Evolutionary conservation across 1,140 invertebrate species (phyloP), one percentile per base, ranked within the genome.

Genomic region (Conus ventricosus): DNA sequence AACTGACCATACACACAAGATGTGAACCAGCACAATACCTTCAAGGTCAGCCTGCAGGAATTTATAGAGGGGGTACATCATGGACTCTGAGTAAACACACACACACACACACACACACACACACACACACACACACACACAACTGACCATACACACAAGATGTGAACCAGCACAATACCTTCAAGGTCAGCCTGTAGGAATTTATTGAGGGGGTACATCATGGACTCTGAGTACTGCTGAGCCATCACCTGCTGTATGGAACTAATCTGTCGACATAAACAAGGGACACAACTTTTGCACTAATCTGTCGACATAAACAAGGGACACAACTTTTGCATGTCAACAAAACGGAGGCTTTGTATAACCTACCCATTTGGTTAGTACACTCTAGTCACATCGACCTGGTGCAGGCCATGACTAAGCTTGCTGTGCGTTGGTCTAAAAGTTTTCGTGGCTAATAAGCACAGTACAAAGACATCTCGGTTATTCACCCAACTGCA

Each of bases 221-320:
- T 95, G 55, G 95, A 95, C 91, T 96, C 95, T 54, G 94, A 95
- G 78, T 95, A 93, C 91, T 96, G 95, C 67, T 95, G 94, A 27
- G 95, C 94, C 71, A 96, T 91, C 15, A 96, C 94, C 90, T 96
- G 95, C 82, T 96, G 95, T 90, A 95, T 93, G 13, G 95, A 95
- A 92, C 95, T 95, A 71, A 95, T 92, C 95, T 96, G 92, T 53
- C 94, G 23, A 85, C 84, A 53, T 90, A 88, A 15, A 81, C 55
- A 89, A n/a, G n/a, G n/a, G n/a, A n/a, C n/a, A 54, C 5, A 75
- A 87, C 27, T n/a, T 10, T 1, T 11, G 39, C 80, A 39, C 27
- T 27, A 82, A 7, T n/a, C n/a, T n/a, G n/a, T n/a, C n/a, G n/a
- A n/a, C n/a, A n/a, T 5, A 83, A 4, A n/a, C 23, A 55, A 83